Base-by-base conservation (phyloP, 2,888 invertebrate genomes). In the Plemyria rubiginata region DNA sequence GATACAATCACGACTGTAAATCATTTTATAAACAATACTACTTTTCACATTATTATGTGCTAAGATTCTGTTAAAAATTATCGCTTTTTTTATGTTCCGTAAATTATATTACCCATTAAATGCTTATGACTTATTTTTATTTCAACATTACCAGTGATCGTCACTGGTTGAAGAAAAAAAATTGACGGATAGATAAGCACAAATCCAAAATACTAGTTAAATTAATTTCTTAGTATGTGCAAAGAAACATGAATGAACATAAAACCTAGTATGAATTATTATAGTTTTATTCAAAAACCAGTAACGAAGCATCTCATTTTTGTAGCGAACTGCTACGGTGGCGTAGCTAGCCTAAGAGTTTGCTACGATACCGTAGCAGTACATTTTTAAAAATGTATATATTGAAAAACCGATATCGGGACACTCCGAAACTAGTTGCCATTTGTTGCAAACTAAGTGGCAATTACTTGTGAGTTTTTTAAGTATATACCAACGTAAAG, bases 361-460 rank as follows among this genome's bases (percentile, higher is more conserved):
- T n/a, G n/a, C n/a, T n/a, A n/a, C n/a, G n/a, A n/a, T n/a, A n/a
- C 29, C 15, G 22, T 13, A 54, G 32, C 52, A 52, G 6, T 15
- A 29, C 11, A 15, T 49, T 4, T 15, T 45, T 29, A 50, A 53
- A 62, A 56, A 38, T 38, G 36, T 11, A 38, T 11, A 38, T 11
- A 38, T 38, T 11, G 36, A 11, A n/a, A 32, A 48, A 40, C 15
- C 41, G 29, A 52, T 49, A 41, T 41, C 32, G 41, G 41, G 48
- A 51, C n/a, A 45, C 46, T 45, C 60, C 11, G 29, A 29, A 61
- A 46, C 52, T 48, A 56, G 46, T 53, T 53, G n/a, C 48, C 40
- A 53, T 57, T 53, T 56, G 43, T 62, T 29, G 46, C 49, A 6
- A 52, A 32, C 49, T 62, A 62, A 49, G 45, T 57, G 53, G 61